Conservation (phyloP, 1,140 invertebrate species). For the Drosophila orosa region DNA sequence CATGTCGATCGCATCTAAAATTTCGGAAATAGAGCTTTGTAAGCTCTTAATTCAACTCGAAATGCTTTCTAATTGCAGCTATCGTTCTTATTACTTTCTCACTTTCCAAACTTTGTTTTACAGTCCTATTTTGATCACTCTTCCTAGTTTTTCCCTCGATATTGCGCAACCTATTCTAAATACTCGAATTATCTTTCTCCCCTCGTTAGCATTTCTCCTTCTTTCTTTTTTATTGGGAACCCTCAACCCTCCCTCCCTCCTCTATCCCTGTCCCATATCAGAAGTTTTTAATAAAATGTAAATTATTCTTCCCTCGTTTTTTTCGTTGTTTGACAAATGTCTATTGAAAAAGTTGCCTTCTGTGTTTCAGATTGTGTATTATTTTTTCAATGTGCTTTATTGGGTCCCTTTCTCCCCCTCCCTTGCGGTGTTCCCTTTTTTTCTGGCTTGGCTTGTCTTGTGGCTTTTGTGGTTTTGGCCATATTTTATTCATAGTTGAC, state of each 20-base stretch:
- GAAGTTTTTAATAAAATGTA: conserved; percentile 81
- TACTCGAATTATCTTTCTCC: background rate
- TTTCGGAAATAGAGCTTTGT: too few species aligned
- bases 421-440: conserved; percentile 15
- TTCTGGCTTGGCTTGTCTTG: conserved; percentile 49
- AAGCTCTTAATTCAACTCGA: too few species aligned
- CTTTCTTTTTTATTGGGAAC: too few species aligned
- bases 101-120: background rate
- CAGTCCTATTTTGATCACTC: background rate
- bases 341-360: conserved; percentile 72
- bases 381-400: conserved; percentile 19
- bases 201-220: background rate
- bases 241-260: background rate
- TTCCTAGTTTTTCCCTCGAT: background rate
- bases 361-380: conserved; percentile 57
- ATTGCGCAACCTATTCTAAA: background rate
- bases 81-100: background rate
- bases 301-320: conserved; percentile 67
- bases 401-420: conserved; percentile 7
- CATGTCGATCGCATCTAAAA: too few species aligned
- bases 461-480: conserved; percentile 61
- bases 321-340: conserved; percentile 67
- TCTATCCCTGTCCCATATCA: conserved; percentile 36
- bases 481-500: conserved; percentile 83
- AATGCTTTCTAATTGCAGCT: too few species aligned